Evolutionary conservation across 2,888 invertebrate genomes (phyloP).

Genomic region (Dicyrtoma fusca): DNA sequence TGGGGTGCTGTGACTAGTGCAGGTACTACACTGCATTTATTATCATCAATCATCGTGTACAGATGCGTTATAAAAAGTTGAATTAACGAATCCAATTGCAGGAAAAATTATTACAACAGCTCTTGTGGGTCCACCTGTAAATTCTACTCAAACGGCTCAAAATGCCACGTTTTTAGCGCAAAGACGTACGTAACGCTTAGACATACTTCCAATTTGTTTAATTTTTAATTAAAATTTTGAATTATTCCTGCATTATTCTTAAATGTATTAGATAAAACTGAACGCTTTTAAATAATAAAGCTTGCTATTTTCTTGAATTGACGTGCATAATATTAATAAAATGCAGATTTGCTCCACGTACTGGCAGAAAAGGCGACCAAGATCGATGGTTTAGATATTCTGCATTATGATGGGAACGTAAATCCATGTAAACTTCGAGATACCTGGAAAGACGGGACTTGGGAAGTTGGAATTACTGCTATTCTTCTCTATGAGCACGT

Average conservation of each 20-base stretch:
- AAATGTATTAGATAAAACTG: no score
- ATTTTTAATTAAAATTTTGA: no score
- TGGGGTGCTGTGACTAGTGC: not conserved
- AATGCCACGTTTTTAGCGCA: slow-evolving; percentile 4
- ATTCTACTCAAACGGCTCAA: slow-evolving; percentile 31
- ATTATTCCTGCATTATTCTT: no score
- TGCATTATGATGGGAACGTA: slow-evolving; percentile 44
- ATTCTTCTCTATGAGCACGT: slow-evolving; percentile 51
- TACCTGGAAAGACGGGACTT: slow-evolving; percentile 48
- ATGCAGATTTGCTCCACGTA: slow-evolving; percentile 27
- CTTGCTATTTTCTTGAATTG: no score
- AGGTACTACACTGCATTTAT: no score
- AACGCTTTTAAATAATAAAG: no score
- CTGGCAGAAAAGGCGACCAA: slow-evolving; percentile 16
- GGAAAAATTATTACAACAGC: slow-evolving; percentile 19
- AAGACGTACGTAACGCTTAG: slow-evolving; percentile 6
- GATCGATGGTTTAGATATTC: slow-evolving; percentile 40
- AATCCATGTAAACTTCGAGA: slow-evolving; percentile 50
- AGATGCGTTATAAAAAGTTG: no score
- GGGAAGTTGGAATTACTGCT: slow-evolving; percentile 47
- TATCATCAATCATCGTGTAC: no score
- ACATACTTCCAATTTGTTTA: no score
- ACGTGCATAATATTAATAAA: no score
- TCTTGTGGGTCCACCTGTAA: not conserved
- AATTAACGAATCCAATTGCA: not conserved